These are phyloP conservation scores for Hormaphis cornu DNA, from an alignment of 1,140 invertebrate genomes.

Conservation along the genomic window DNA sequence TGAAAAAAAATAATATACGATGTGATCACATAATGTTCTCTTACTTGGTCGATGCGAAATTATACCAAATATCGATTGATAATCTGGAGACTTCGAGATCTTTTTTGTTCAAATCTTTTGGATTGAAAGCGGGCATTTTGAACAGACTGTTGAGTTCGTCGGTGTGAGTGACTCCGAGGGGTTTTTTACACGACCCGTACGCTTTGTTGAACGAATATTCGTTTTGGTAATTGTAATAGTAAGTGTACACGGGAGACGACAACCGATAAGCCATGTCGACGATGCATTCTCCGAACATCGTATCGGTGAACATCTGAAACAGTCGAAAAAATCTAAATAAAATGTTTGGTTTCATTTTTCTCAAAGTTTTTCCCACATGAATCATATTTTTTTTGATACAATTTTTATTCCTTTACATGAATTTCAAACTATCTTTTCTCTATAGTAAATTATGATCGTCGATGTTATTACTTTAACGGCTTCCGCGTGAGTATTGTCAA, in stretches of 20 bases:
- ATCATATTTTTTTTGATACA: no score
- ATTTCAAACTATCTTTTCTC: no score
- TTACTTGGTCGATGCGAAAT: conserved; percentile 32
- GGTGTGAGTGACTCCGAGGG: conserved; percentile 30
- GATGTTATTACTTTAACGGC: background rate
- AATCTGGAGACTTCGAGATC: conserved; percentile 18
- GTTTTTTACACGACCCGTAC: background rate
- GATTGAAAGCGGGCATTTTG: background rate
- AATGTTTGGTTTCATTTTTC: no score
- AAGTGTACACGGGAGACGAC: background rate
- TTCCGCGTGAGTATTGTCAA: background rate
- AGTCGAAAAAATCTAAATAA: no score
- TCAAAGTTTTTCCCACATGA: no score
- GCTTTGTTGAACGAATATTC: background rate
- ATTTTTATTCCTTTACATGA: no score
- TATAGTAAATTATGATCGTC: no score
- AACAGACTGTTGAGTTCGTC: conserved; percentile 35
- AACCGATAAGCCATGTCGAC: background rate
- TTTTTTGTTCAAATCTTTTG: background rate
- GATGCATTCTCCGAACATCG: background rate
- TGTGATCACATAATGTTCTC: no score
- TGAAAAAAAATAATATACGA: background rate
- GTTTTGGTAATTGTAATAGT: background rate
- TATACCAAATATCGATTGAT: conserved; percentile 29
- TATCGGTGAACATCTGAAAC: background rate